A percentile compares a stretch with the other conserved stretches of the same genome.
Evolutionary conservation across 2,888 invertebrate species (phyloP).

Genomic region (Arctia plantaginis): DNA sequence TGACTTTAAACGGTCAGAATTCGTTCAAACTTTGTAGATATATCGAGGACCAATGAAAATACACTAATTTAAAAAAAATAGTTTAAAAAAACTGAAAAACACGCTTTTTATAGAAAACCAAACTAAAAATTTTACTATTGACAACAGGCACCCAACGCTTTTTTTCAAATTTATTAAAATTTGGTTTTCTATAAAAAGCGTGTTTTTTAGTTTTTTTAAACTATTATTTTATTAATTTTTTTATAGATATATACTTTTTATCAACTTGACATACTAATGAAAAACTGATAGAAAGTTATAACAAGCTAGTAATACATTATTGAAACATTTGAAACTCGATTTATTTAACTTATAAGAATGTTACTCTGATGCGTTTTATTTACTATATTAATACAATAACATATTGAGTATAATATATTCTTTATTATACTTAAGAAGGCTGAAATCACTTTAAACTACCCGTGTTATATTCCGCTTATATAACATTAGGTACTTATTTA

Average conservation of each 20-base stretch:
- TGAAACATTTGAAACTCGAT: neutral
- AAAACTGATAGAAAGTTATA: neutral
- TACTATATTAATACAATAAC: neutral
- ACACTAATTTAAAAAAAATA: no score
- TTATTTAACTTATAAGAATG: neutral
- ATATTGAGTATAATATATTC: neutral
- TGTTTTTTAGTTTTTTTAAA: no score
- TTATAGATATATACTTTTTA: neutral
- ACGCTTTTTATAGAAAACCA: no score
- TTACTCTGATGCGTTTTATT: neutral
- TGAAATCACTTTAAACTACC: constrained; percentile 1
- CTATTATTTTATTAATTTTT: no score
- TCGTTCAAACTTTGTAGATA: no score
- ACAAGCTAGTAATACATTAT: neutral
- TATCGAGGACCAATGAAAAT: no score
- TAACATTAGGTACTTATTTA: constrained; percentile 1
- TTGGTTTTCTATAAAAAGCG: no score
- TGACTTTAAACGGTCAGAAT: no score
- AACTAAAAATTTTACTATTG: no score
- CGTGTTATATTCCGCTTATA: neutral
- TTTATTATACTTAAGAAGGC: neutral
- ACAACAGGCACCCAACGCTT: no score
- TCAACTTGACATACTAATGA: neutral
- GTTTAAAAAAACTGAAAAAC: no score
- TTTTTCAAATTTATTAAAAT: no score